Conservation (phyloP, 2,888 invertebrate genomes). For the Hyles lineata region DNA sequence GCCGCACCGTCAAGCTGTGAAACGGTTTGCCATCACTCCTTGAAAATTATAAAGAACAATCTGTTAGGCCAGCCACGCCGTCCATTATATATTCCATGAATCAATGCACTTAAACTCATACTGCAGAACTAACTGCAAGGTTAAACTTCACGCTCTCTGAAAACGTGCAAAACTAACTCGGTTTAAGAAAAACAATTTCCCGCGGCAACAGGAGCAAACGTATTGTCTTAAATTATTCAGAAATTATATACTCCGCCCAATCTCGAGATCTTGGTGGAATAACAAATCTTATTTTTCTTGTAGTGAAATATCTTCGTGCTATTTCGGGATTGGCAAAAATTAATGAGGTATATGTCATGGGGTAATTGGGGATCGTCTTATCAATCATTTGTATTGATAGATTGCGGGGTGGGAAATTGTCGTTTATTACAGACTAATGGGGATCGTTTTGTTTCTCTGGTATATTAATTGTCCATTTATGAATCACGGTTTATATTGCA, state of each 20-base stretch:
- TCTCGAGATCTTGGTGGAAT: neutral
- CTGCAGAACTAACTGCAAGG: neutral
- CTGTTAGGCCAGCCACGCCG: too few relatives aligned
- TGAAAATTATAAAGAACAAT: too few relatives aligned
- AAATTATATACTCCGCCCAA: conserved; percentile 20
- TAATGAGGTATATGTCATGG: neutral
- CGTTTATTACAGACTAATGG: too few relatives aligned
- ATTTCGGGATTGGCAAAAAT: neutral
- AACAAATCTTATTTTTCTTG: conserved; percentile 25
- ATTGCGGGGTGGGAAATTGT: too few relatives aligned
- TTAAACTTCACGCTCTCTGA: neutral
- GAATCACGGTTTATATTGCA: too few relatives aligned
- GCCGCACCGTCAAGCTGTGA: too few relatives aligned
- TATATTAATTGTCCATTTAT: too few relatives aligned
- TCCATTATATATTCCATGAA: neutral
- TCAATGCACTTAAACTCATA: neutral
- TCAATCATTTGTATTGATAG: neutral
- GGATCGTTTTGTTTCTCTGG: too few relatives aligned
- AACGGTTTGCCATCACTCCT: too few relatives aligned
- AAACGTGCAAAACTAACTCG: neutral
- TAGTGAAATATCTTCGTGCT: neutral
- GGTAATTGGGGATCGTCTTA: neutral
- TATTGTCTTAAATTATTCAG: conserved; percentile 25
- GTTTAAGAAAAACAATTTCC: conserved; percentile 20
- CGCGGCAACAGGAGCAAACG: neutral